These are phyloP conservation scores for Hydropsyche betteni DNA, from an alignment of 2,888 invertebrate genomes.

Conservation along the genomic window DNA sequence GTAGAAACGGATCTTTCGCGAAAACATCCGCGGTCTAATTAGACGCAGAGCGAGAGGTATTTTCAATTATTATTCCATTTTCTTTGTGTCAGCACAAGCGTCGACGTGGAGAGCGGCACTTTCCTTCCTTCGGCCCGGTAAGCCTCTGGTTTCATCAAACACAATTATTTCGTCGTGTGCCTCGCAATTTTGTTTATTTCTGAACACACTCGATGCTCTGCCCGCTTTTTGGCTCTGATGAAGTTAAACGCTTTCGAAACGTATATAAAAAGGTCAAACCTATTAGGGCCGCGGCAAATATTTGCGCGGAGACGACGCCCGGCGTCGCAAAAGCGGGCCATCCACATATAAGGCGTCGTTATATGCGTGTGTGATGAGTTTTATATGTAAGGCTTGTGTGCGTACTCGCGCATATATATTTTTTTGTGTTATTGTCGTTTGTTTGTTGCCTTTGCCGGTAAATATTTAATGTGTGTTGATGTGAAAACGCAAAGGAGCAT, in stretches of 20 bases:
- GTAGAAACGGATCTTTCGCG: slow-evolving; percentile 44
- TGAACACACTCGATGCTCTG: slow-evolving; percentile 20
- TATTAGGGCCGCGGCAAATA: slow-evolving; percentile 33
- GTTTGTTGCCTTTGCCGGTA: not conserved
- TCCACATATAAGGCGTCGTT: not conserved
- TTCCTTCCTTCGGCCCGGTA: not conserved
- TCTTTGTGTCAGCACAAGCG: slow-evolving; percentile 46
- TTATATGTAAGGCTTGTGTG: not conserved
- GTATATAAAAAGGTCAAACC: slow-evolving; percentile 39
- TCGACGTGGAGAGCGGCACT: not conserved
- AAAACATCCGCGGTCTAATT: slow-evolving; percentile 52
- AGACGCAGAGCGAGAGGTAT: slow-evolving; percentile 50
- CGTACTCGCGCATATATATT: not conserved
- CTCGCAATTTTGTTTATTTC: slow-evolving; percentile 43
- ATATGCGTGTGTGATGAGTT: not conserved
- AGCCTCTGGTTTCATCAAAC: slow-evolving; percentile 38
- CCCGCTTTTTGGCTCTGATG: slow-evolving; percentile 9
- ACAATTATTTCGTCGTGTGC: slow-evolving; percentile 30
- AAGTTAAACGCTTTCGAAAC: slow-evolving; percentile 31
- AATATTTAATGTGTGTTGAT: slow-evolving; percentile 15
- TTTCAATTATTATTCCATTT: slow-evolving; percentile 52
- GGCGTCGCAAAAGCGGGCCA: slow-evolving; percentile 6
- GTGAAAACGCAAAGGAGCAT: not conserved
- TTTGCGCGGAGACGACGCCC: not conserved
- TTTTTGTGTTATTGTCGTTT: not conserved